Conservation (phyloP, 2,797 vertebrate genomes). For the Hydrolagus colliei region DNA sequence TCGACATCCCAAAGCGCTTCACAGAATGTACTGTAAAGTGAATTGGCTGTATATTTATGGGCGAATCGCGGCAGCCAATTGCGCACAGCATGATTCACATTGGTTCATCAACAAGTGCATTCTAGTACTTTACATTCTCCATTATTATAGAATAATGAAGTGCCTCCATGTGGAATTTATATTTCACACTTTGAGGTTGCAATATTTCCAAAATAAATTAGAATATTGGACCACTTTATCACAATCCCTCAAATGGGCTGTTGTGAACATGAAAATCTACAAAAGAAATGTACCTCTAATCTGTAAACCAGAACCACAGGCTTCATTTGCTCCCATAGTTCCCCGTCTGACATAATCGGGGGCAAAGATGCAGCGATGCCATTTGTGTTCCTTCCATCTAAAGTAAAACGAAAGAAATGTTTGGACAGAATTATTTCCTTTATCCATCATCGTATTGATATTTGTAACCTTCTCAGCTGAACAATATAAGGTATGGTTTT, state of each 20-base stretch:
- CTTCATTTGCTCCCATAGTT: conserved; percentile 57
- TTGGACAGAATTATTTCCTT: background rate
- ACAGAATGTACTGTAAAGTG: too few relatives aligned
- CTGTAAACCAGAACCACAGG: conserved; percentile 80
- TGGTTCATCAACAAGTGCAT: background rate
- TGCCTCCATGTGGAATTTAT: background rate
- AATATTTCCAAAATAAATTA: background rate
- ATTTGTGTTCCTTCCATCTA: conserved; percentile 82
- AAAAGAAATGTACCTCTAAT: conserved; percentile 64
- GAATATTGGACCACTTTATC: background rate
- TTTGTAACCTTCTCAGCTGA: background rate
- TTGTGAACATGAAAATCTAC: background rate
- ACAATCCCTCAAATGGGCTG: background rate
- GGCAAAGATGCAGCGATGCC: conserved; percentile 76
- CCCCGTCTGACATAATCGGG: conserved; percentile 68
- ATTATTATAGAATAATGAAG: background rate
- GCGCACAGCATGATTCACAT: too few relatives aligned
- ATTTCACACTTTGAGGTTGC: background rate
- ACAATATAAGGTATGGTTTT: background rate
- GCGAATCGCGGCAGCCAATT: too few relatives aligned
- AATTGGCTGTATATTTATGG: too few relatives aligned
- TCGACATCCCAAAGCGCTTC: too few relatives aligned
- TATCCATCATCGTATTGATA: background rate
- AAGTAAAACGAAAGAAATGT: background rate
- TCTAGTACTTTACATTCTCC: background rate